Conservation (phyloP, 1,140 invertebrate species). For the Pseudomyrmex pallidus region DNA sequence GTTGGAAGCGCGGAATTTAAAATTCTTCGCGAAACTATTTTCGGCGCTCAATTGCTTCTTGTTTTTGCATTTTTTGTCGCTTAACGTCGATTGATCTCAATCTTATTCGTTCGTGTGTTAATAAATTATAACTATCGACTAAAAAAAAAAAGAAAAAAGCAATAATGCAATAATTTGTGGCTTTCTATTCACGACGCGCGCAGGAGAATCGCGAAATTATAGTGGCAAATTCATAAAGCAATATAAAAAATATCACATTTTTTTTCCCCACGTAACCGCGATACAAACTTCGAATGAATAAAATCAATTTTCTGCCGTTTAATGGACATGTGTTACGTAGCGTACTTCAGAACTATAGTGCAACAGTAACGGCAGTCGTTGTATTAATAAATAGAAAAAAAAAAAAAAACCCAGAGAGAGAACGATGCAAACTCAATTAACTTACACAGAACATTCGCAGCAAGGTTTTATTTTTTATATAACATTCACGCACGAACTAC, state of each 20-base stretch:
- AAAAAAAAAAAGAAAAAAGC: no score
- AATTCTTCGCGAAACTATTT: no score
- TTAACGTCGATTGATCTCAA: no score
- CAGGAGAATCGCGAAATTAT: background rate
- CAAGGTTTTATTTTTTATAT: conserved; percentile 25
- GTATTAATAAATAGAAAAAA: background rate
- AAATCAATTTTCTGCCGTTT: conserved; percentile 54
- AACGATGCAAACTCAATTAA: conserved; percentile 56
- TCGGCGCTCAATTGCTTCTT: no score
- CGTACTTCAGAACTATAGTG: conserved; percentile 11
- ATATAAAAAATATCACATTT: background rate
- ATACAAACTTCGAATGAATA: background rate
- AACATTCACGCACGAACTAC: conserved; percentile 8
- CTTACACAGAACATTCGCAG: conserved; percentile 44
- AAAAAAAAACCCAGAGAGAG: conserved; percentile 8
- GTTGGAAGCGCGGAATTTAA: background rate
- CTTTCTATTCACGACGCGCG: no score
- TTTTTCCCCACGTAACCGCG: background rate
- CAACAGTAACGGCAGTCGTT: background rate
- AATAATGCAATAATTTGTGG: no score
- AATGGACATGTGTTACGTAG: conserved; percentile 36
- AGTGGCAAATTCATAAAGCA: conserved; percentile 1
- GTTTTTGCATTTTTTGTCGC: no score
- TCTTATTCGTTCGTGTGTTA: no score
- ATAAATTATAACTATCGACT: no score